These are phyloP conservation scores for Antechinus flavipes DNA, from an alignment of 2,113 vertebrate species.

Conservation along the genomic window DNA sequence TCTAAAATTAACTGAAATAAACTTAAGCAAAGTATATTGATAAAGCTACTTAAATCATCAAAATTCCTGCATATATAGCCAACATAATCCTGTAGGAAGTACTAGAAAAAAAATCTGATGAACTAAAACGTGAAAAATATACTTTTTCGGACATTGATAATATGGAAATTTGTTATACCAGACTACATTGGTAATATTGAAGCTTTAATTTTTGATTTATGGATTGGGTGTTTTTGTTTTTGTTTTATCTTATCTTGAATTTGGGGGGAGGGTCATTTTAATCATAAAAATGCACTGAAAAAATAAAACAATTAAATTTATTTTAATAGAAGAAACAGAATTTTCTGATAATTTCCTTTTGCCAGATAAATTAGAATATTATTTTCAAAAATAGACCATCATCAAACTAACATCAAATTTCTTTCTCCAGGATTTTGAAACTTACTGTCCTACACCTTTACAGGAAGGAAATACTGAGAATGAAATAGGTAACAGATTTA, in stretches of 20 bases:
- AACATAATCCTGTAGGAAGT: not conserved
- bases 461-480: conserved; percentile 73
- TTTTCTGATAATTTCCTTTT: not conserved
- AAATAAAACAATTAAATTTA: not conserved
- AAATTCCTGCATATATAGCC: not conserved
- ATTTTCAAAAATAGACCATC: not conserved
- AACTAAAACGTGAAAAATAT: not conserved
- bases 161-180: not conserved
- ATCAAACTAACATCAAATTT: not conserved
- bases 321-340: conserved; percentile 9
- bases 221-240: not conserved
- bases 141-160: not conserved
- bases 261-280: not conserved
- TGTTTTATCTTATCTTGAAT: not conserved
- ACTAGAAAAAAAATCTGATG: not conserved
- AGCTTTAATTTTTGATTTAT: not conserved
- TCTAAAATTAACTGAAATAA: too few relatives aligned
- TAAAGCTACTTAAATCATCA: not conserved
- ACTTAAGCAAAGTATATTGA: too few relatives aligned
- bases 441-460: conserved; percentile 74
- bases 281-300: not conserved
- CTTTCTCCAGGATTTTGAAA: conserved; percentile 87
- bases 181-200: not conserved
- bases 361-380: not conserved
- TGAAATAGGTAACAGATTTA: conserved; percentile 78